phyloP scores from a whole-genome alignment of 2,113 vertebrate species.

The Cyprinodon brontotheroides region DNA sequence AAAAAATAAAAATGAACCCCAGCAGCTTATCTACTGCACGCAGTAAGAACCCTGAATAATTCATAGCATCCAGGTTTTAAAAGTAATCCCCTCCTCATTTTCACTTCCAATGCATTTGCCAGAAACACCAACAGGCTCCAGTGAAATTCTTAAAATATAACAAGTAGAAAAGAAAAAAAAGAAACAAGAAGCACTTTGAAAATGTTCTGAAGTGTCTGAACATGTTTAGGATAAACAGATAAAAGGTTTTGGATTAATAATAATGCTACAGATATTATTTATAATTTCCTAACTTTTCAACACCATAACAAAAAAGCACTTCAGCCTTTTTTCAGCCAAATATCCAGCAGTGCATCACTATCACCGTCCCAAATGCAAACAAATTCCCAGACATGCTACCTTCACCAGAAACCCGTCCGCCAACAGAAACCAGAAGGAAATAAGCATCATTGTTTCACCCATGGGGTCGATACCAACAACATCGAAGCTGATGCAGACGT shows the following conservation, averaged over 20 bases:
- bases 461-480: neutral
- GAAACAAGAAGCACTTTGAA: neutral
- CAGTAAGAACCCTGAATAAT: conserved; percentile 26
- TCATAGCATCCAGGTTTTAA: conserved; percentile 30
- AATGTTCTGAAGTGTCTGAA: neutral
- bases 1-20: conserved; percentile 19
- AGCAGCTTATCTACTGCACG: conserved; percentile 5
- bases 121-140: neutral
- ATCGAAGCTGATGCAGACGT: neutral
- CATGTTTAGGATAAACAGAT: neutral
- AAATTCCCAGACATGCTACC: too few relatives aligned
- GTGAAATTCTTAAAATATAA: neutral
- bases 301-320: too few relatives aligned
- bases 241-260: neutral
- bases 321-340: too few relatives aligned
- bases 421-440: neutral
- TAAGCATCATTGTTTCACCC: neutral
- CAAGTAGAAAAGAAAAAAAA: neutral
- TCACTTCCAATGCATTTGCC: neutral
- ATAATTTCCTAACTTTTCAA: neutral
- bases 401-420: too few relatives aligned
- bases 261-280: neutral
- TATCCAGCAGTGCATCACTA: too few relatives aligned
- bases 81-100: conserved; percentile 4
- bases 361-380: too few relatives aligned